phyloP scores from a whole-genome alignment of 2,797 vertebrate genomes.

The Amblyraja radiata region DNA sequence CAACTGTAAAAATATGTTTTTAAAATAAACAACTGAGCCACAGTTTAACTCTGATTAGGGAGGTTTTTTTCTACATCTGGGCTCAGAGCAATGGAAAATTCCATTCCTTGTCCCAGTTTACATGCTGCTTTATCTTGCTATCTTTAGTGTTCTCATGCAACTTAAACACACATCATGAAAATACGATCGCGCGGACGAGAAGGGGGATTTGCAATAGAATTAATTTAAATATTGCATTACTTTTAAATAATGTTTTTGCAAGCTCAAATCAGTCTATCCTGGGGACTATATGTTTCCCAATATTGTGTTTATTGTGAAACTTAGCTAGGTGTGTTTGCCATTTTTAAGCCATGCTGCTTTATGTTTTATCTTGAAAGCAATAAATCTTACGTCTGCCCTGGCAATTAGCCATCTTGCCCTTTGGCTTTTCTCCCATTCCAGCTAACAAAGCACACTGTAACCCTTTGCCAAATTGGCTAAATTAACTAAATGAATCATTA shows the following conservation, averaged over 20 bases:
- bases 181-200: background rate
- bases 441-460: slow-evolving; percentile 21
- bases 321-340: slow-evolving; percentile 11
- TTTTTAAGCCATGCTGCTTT: slow-evolving; percentile 19
- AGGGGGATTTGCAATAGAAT: slow-evolving; percentile 15
- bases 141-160: slow-evolving; percentile 1
- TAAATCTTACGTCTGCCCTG: slow-evolving; percentile 20
- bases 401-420: slow-evolving; percentile 14
- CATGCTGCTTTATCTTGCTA: background rate
- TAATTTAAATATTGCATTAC: slow-evolving; percentile 5
- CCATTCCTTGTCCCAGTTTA: slow-evolving; percentile 37
- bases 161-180: slow-evolving; percentile 6
- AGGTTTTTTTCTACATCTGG: background rate
- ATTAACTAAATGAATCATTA: slow-evolving; percentile 34
- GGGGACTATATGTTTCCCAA: background rate
- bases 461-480: slow-evolving; percentile 34
- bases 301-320: slow-evolving; percentile 15
- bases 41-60: slow-evolving; percentile 40
- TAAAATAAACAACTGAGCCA: slow-evolving; percentile 41
- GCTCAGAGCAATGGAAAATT: slow-evolving; percentile 25
- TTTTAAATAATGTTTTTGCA: slow-evolving; percentile 23
- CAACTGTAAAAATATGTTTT: slow-evolving; percentile 40
- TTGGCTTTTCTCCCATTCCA: slow-evolving; percentile 9
- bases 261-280: background rate
- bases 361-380: slow-evolving; percentile 34